Base-by-base conservation (phyloP, 2,888 invertebrate species). In the Ormyrus nitidulus region DNA sequence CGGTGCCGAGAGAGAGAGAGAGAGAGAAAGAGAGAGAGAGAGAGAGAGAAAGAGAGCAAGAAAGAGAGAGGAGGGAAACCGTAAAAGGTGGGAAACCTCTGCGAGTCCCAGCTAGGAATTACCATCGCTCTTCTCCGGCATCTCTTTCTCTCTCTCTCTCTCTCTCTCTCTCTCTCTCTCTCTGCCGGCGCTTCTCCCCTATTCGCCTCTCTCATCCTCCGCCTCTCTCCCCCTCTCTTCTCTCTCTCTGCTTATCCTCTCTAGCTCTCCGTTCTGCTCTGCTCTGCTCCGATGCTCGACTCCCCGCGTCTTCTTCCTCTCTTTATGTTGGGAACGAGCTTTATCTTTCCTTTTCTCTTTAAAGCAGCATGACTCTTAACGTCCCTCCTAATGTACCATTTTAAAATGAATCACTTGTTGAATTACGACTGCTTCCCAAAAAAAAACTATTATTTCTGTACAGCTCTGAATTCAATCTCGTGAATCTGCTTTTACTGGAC, bases 31-130 rank as follows among this genome's bases (percentile, higher is more conserved):
- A n/a, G n/a, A n/a, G n/a, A n/a, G n/a, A n/a, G n/a, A n/a, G 56
- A 46, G 59, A 48, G 48, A 59, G 66, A 68, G 11, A 61, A n/a
- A 46, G 10, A 71, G 61, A 66, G 77, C 54, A 44, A 19, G 70
- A 82, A 54, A 73, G 70, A 53, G 48, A 84, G 86, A 87, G 85
- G 86, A 89, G 89, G 88, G 90, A 90, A 90, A 89, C 90, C 90
- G 89, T 90, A 90, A 85, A 90, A 90, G 89, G 89, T 90, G 87
- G 90, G 90, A 90, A 90, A 90, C 90, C 90, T 90, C 89, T 89
- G 87, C 85, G 65, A 74, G 58, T 68, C 85, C 87, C 87, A 86
- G 87, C 88, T 89, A 73, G 86, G 87, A 89, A 87, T 88, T 89
- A 88, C 86, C 88, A 88, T 89, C 86, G 86, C 87, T 84, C 87